Evolutionary conservation across 2,113 vertebrate genomes (phyloP).

Genomic region (Alectura lathami): DNA sequence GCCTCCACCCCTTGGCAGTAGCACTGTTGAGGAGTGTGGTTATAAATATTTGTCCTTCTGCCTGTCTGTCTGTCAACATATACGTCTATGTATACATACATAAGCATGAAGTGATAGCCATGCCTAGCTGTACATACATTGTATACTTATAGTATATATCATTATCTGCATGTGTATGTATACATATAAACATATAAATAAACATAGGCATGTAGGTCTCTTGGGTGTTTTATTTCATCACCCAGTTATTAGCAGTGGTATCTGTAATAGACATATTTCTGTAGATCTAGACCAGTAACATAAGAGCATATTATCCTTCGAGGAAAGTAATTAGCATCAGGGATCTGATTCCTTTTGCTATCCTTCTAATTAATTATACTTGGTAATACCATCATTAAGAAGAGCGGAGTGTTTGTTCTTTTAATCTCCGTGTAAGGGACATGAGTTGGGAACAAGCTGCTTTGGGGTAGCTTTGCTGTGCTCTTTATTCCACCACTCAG

Average conservation of each 20-base stretch:
- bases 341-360: conserved; percentile 58
- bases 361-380: conserved; percentile 66
- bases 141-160: neutral
- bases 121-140: neutral
- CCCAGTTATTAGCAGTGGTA: conserved; percentile 17
- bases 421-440: conserved; percentile 50
- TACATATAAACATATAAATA: neutral
- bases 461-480: conserved; percentile 52
- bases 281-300: conserved; percentile 34
- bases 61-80: conserved; percentile 10
- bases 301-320: conserved; percentile 59
- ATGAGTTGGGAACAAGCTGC: conserved; percentile 60
- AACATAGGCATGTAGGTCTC: neutral
- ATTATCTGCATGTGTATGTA: neutral
- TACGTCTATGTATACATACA: neutral
- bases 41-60: conserved; percentile 55
- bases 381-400: conserved; percentile 65
- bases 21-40: conserved; percentile 1
- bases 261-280: conserved; percentile 50
- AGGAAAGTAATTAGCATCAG: conserved; percentile 60
- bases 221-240: conserved; percentile 20
- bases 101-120: neutral
- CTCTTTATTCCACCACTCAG: conserved; percentile 48
- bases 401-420: conserved; percentile 64
- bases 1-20: neutral